phyloP scores from a whole-genome alignment of 2,888 invertebrate species.

The Dicranocentrus wangi region DNA sequence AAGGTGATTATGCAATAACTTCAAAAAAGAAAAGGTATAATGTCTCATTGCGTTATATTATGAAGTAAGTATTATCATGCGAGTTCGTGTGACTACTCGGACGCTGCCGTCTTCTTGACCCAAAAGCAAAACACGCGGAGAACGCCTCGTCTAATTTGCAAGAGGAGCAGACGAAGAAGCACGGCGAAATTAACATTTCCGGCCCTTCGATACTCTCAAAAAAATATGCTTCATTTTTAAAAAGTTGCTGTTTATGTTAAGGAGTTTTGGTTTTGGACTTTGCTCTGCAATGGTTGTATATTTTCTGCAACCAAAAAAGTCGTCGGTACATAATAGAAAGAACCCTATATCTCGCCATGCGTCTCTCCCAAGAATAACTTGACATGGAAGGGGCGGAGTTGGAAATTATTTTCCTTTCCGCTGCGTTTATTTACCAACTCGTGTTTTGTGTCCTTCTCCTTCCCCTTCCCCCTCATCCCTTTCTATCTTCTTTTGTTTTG shows the following conservation, averaged over 20 bases:
- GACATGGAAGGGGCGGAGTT: constrained; percentile 63
- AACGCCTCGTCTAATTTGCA: constrained; percentile 31
- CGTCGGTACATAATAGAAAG: neutral
- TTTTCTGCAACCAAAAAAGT: neutral
- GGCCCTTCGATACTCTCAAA: constrained; percentile 12
- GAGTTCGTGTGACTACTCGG: no score
- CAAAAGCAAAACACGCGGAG: neutral
- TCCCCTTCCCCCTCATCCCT: constrained; percentile 21
- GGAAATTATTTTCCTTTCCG: constrained; percentile 61
- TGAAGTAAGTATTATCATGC: no score
- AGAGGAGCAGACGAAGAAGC: constrained; percentile 15
- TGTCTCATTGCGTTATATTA: no score
- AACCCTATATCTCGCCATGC: neutral
- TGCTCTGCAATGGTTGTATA: neutral
- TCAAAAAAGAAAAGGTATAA: no score
- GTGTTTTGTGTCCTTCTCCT: constrained; percentile 30
- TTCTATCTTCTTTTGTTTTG: neutral
- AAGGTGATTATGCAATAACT: no score
- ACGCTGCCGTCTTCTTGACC: no score
- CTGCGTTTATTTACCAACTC: constrained; percentile 45
- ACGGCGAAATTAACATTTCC: constrained; percentile 30
- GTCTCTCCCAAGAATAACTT: constrained; percentile 33
- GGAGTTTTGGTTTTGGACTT: no score
- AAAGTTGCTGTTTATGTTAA: no score
- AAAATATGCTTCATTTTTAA: neutral